A percentile compares a stretch with the other conserved stretches of the same genome.
Evolutionary conservation across 2,113 vertebrate genomes (phyloP).

Genomic region (Nanorana parkeri): DNA sequence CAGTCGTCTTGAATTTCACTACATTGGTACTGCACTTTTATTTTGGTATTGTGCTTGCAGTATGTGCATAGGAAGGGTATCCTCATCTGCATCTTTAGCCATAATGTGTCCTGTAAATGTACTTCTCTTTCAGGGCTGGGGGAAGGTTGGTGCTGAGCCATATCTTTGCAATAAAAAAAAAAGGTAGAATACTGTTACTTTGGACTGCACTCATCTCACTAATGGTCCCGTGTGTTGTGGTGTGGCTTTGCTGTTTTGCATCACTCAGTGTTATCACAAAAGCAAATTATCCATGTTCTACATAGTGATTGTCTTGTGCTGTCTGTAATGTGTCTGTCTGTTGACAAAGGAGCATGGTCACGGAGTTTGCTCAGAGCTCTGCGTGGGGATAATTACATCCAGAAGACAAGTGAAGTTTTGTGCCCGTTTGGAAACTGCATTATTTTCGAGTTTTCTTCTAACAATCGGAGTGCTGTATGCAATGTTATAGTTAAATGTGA

Average conservation of each 20-base stretch:
- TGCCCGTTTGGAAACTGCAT: slow-evolving; percentile 25
- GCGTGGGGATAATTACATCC: slow-evolving; percentile 35
- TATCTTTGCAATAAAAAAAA: slow-evolving; percentile 27
- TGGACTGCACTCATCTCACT: slow-evolving; percentile 47
- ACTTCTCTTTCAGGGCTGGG: slow-evolving; percentile 53
- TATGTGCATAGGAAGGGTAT: not conserved
- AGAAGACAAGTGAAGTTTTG: slow-evolving; percentile 48
- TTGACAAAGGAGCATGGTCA: slow-evolving; percentile 40
- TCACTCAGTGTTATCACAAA: slow-evolving; percentile 17
- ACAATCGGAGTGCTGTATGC: slow-evolving; percentile 46
- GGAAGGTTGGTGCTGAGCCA: slow-evolving; percentile 49
- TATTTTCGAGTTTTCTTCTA: slow-evolving; percentile 24
- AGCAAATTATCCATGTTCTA: slow-evolving; percentile 1
- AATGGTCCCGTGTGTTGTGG: slow-evolving; percentile 46
- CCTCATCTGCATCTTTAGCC: not conserved
- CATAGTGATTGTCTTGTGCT: slow-evolving; percentile 36
- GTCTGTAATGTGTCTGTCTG: slow-evolving; percentile 39
- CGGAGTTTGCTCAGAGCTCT: slow-evolving; percentile 36
- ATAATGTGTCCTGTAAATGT: slow-evolving; percentile 43
- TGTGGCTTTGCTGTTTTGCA: slow-evolving; percentile 37
- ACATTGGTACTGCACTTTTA: not conserved
- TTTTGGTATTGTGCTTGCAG: slow-evolving; percentile 8
- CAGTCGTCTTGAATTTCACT: slow-evolving; percentile 3
- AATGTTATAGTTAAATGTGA: slow-evolving; percentile 13
- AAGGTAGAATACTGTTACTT: slow-evolving; percentile 40